Evolutionary conservation across 2,888 invertebrate genomes (phyloP).

Genomic region (Ecliptopera silaceata): DNA sequence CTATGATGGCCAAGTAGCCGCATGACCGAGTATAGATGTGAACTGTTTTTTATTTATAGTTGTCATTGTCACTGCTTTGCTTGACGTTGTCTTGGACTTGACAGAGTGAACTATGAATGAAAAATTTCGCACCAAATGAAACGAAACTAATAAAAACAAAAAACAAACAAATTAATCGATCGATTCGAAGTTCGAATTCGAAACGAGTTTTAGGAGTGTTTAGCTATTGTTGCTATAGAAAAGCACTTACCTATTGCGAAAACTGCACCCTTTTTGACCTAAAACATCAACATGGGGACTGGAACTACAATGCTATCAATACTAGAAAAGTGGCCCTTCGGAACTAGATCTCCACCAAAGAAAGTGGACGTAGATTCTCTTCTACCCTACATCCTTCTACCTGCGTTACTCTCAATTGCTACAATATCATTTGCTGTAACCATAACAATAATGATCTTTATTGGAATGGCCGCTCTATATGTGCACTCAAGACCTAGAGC

Average conservation of each 20-base stretch:
- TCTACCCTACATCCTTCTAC: slow-evolving; percentile 70
- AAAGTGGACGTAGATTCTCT: slow-evolving; percentile 66
- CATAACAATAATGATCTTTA: slow-evolving; percentile 65
- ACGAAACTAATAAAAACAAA: too few relatives aligned
- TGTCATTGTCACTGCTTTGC: too few relatives aligned
- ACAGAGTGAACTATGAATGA: too few relatives aligned
- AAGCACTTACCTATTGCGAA: not conserved
- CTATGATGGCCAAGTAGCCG: too few relatives aligned
- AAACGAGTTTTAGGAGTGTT: too few relatives aligned
- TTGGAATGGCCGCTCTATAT: slow-evolving; percentile 71
- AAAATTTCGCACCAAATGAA: too few relatives aligned
- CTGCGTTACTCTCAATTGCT: slow-evolving; percentile 61
- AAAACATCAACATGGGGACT: slow-evolving; percentile 47
- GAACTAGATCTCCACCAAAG: slow-evolving; percentile 52
- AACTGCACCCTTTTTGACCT: not conserved
- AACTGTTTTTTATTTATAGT: too few relatives aligned
- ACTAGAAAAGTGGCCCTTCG: slow-evolving; percentile 62
- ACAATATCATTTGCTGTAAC: slow-evolving; percentile 65
- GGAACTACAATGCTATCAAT: slow-evolving; percentile 53
- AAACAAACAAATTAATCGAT: too few relatives aligned
- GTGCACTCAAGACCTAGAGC: slow-evolving; percentile 71
- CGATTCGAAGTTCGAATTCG: too few relatives aligned
- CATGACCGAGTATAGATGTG: too few relatives aligned
- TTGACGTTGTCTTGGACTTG: too few relatives aligned
- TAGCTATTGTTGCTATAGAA: not conserved